Base-by-base conservation (phyloP, 1,140 invertebrate species). In the Elymnias hypermnestra region DNA sequence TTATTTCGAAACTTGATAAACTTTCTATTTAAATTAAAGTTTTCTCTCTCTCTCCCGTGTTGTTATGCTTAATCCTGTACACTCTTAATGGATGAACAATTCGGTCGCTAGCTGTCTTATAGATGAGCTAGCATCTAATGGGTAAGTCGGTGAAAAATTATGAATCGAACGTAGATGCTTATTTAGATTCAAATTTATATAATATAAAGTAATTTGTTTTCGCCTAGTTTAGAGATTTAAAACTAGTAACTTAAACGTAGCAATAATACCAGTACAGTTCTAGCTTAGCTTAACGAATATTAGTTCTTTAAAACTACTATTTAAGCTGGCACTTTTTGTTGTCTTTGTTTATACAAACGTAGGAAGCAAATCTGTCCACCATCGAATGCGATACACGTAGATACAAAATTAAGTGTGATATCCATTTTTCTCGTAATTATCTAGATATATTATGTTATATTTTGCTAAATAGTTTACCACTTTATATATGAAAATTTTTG, bases 51-150 rank as follows among this genome's bases (percentile, higher is more conserved):
- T 89, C 88, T 88, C 82, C 88, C 84, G 82, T 78, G 83, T 87
- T 87, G 68, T 87, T 74, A 71, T 76, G 87, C 89, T 89, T 90
- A 86, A 89, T 84, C 87, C 84, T 83, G 72, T 86, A 75, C 87
- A 65, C 37, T 72, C 63, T 66, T 68, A 51, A 61, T 56, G 75
- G 75, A 79, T 45, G 63, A 73, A 88, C 85, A 84, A 87, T 87
- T 87, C 57, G 60, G 46, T 90, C 58, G 62, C 54, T 90, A 94
- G 93, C 91, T 93, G 92, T 92, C 90, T 94, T 89, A 92, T 94
- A 89, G 92, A 94, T 89, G 93, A 94, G 89, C 88, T 93, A 88
- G 90, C 91, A 85, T 90, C 90, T 66, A 91, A 89, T 87, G 92
- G 93, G 93, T 94, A 93, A 94, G 93, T 94, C 47, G 14, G 28